Conservation (phyloP, 2,888 invertebrate genomes). For the Biston stratarius region DNA sequence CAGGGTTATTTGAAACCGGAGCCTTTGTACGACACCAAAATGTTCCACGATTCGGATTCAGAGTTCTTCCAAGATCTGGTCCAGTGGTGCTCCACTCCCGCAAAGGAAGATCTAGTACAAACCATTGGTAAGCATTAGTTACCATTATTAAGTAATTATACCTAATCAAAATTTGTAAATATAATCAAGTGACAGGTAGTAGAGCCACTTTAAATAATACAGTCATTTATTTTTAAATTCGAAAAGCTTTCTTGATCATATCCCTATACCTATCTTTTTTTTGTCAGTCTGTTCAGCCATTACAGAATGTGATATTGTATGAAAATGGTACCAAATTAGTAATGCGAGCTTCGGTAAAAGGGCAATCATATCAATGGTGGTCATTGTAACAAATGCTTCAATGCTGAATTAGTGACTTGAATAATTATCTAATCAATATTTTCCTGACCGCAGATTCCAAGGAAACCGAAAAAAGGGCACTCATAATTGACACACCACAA, state of each 20-base stretch:
- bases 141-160: neutral
- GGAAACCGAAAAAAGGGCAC: constrained; percentile 72
- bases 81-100: constrained; percentile 86
- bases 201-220: too few species aligned
- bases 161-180: neutral
- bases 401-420: neutral
- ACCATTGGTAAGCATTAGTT: constrained; percentile 74
- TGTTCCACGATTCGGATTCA: constrained; percentile 84
- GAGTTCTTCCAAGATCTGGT: constrained; percentile 91
- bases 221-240: too few species aligned
- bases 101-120: constrained; percentile 81
- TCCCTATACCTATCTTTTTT: neutral
- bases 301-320: neutral
- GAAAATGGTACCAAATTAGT: neutral
- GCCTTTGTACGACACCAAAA: constrained; percentile 74
- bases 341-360: neutral
- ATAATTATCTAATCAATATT: constrained; percentile 21
- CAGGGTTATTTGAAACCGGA: constrained; percentile 82
- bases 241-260: too few species aligned
- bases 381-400: too few species aligned
- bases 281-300: neutral
- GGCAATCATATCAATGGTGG: neutral
- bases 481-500: constrained; percentile 76
- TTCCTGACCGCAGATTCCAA: constrained; percentile 66
- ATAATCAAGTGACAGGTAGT: neutral